These are phyloP conservation scores for Narcine bancroftii DNA, from an alignment of 2,113 vertebrate species.

Conservation along the genomic window DNA sequence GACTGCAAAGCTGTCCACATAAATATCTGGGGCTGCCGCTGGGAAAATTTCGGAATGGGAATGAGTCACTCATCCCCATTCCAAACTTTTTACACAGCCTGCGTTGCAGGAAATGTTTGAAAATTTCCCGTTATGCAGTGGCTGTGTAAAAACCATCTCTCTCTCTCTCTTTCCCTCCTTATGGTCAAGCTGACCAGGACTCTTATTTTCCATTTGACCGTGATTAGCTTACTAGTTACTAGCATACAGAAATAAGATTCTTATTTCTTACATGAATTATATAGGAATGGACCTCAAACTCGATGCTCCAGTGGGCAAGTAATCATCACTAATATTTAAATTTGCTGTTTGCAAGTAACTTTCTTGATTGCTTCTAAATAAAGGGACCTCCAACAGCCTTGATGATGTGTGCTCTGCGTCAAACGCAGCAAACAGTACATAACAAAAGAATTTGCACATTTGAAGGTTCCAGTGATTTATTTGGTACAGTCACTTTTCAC, in stretches of 20 bases:
- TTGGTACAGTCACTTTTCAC: not conserved
- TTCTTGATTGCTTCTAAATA: not conserved
- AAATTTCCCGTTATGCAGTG: too few relatives aligned
- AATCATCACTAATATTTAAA: not conserved
- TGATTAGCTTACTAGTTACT: not conserved
- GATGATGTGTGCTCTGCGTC: not conserved
- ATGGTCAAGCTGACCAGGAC: not conserved
- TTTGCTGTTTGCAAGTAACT: not conserved
- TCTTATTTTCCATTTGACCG: not conserved
- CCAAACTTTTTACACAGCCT: too few relatives aligned
- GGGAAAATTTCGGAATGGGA: too few relatives aligned
- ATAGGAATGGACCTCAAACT: not conserved
- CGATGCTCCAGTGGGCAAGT: not conserved
- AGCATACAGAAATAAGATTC: not conserved
- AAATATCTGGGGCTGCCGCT: too few relatives aligned
- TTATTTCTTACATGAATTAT: not conserved
- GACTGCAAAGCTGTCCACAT: too few relatives aligned
- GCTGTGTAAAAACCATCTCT: too few relatives aligned
- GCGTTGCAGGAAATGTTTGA: too few relatives aligned
- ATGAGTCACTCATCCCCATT: too few relatives aligned
- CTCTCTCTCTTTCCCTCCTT: not conserved
- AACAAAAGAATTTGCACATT: conserved; percentile 1
- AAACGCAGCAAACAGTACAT: not conserved
- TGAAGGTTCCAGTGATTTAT: not conserved
- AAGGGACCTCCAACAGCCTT: conserved; percentile 3